Conservation (phyloP, 1,140 invertebrate species). For the Drosophila ironensis region DNA sequence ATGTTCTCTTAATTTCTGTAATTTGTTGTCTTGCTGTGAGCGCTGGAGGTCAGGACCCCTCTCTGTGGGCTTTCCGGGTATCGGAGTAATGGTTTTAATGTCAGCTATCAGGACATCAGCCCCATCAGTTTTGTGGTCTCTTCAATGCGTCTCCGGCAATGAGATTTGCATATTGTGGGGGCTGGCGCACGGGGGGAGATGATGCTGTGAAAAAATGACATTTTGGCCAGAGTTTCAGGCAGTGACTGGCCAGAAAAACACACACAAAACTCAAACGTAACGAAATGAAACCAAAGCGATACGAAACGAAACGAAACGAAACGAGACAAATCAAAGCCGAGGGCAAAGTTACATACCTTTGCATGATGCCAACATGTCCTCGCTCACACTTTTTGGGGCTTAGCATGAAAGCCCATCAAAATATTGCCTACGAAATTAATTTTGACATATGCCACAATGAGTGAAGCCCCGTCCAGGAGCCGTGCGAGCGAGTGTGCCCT, state of each 20-base stretch:
- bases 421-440: slow-evolving; percentile 72
- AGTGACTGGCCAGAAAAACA: slow-evolving; percentile 50
- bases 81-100: slow-evolving; percentile 46
- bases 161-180: slow-evolving; percentile 63
- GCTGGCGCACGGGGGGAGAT: slow-evolving; percentile 26
- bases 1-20: slow-evolving; percentile 72
- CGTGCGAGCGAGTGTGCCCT: not conserved
- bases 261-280: slow-evolving; percentile 15
- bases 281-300: slow-evolving; percentile 25
- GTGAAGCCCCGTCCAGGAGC: slow-evolving; percentile 36
- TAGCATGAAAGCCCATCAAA: slow-evolving; percentile 71
- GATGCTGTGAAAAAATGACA: not conserved
- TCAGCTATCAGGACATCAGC: slow-evolving; percentile 39
- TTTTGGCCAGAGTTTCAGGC: slow-evolving; percentile 18
- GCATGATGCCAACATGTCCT: not conserved
- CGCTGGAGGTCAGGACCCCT: not conserved
- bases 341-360: slow-evolving; percentile 34
- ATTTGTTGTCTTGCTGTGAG: slow-evolving; percentile 53
- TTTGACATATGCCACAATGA: slow-evolving; percentile 74
- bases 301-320: slow-evolving; percentile 15
- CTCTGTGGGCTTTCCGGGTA: not conserved
- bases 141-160: slow-evolving; percentile 38
- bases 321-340: slow-evolving; percentile 9
- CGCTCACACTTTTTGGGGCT: not conserved
- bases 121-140: slow-evolving; percentile 40